Conservation (phyloP, 2,113 vertebrate species). For the Micronycteris hirsuta region DNA sequence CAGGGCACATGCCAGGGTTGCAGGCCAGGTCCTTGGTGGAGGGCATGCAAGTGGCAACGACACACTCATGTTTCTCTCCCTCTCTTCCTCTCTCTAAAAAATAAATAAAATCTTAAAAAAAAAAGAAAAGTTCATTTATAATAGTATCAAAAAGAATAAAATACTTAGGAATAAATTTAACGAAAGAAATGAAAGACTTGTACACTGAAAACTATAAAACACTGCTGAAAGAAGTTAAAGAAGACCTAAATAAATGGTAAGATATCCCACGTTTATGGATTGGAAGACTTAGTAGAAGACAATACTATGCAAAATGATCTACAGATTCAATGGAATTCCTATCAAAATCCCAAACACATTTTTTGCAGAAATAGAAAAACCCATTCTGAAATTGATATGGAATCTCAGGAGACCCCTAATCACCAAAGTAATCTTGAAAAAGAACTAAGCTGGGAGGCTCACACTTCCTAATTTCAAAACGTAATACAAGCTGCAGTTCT, state of each 20-base stretch:
- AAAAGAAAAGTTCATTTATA: background rate
- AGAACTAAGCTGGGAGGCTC: background rate
- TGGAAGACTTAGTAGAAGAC: background rate
- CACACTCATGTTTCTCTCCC: too few relatives aligned
- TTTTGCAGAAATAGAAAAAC: constrained; percentile 5
- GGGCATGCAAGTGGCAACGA: too few relatives aligned
- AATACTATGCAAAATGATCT: background rate
- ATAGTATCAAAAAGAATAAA: background rate
- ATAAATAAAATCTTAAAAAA: too few relatives aligned
- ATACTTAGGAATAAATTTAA: constrained; percentile 2
- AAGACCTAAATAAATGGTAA: background rate
- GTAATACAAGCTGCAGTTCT: background rate
- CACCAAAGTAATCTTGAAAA: background rate
- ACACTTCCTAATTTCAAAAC: background rate
- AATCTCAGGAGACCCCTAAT: too few relatives aligned
- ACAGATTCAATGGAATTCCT: background rate
- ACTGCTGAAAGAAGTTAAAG: background rate
- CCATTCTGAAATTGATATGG: background rate
- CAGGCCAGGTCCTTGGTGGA: too few relatives aligned
- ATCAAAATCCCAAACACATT: background rate
- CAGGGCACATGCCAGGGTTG: too few relatives aligned
- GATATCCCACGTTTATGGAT: background rate
- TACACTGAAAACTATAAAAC: background rate
- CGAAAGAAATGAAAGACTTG: background rate
- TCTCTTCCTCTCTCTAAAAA: too few relatives aligned